Evolutionary conservation across 2,113 vertebrate species (phyloP), one percentile per base, ranked within the genome.

Genomic region (Melanerpes aurifrons): DNA sequence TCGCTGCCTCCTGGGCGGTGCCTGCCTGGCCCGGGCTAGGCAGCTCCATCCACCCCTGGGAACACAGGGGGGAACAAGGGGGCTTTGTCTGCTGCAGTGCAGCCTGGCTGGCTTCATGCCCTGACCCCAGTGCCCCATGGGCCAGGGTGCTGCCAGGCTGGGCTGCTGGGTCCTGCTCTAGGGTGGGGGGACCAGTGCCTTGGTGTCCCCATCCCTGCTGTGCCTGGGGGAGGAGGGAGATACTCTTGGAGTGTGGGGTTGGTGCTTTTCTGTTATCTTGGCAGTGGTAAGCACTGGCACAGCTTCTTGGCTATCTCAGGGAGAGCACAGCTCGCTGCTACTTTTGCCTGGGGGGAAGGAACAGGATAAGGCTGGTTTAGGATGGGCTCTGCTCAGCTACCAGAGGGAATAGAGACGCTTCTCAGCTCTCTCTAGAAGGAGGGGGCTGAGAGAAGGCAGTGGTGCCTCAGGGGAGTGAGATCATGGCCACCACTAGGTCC

Each of bases 1-100:
- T 20, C 1, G 0, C 54, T 0, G 0, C 61, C 48, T 83, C 63
- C 85, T 0, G 1, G 35, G 72, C 54, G 20, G 9, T 0, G 62
- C 54, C 54, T 22, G 67, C 29, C 78, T 70, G 53, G 61, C 37
- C 79, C 1, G 1, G 57, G 63, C 83, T 53, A 61, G 66, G 76
- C 71, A 28, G 50, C 84, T 92, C 47, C 7, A 2, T n/a, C 22
- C 50, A 31, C 50, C 57, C 40, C 40, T 21, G 64, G 40, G 84
- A 89, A 4, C 4, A 1, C 28, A 4, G 29, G 1, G 47, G 57
- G 25, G 45, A 94, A 94, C 89, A 96, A 94, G 87, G 61, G n/a
- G 35, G 64, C 77, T 92, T 94, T 94, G 89, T 96, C 64, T 35
- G 73, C 81, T 20, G 69, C 0, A 3, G 50, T 7, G 2, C 28